These are phyloP conservation scores for Chrysotoxum bicinctum DNA, from an alignment of 2,888 invertebrate genomes.

Conservation along the genomic window DNA sequence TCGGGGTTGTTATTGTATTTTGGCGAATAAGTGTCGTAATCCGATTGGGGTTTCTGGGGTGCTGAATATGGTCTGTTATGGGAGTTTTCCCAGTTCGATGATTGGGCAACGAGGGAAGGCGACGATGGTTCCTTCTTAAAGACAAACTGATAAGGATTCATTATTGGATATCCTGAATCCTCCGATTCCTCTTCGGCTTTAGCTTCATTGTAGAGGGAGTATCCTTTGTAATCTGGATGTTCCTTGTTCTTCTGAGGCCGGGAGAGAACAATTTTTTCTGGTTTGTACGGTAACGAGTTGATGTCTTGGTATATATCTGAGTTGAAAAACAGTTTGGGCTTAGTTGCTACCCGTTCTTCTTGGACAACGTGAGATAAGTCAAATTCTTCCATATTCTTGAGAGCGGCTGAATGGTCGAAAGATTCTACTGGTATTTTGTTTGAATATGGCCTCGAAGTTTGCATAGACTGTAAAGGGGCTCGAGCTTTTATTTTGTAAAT, in stretches of 20 bases:
- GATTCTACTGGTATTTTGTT: conserved; percentile 75
- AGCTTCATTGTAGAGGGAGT: conserved; percentile 78
- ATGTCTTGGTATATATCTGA: conserved; percentile 81
- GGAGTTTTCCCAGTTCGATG: conserved; percentile 74
- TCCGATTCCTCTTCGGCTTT: conserved; percentile 75
- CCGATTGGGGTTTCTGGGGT: conserved; percentile 66
- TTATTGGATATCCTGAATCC: conserved; percentile 77
- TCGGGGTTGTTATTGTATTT: conserved; percentile 81
- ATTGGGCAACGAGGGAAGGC: conserved; percentile 65
- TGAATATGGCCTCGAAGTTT: conserved; percentile 78
- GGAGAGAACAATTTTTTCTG: conserved; percentile 74
- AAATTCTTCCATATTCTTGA: conserved; percentile 80
- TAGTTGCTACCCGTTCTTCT: conserved; percentile 74
- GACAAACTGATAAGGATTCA: conserved; percentile 79
- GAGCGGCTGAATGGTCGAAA: conserved; percentile 80
- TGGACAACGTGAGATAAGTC: conserved; percentile 79
- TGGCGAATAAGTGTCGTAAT: conserved; percentile 80
- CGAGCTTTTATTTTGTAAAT: conserved; percentile 80
- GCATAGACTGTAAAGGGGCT: conserved; percentile 79
- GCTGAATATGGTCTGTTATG: conserved; percentile 65
- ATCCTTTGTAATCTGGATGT: conserved; percentile 78
- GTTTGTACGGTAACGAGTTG: conserved; percentile 79
- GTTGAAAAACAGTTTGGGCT: conserved; percentile 79
- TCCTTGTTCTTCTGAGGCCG: conserved; percentile 58
- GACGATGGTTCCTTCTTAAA: conserved; percentile 77